A percentile compares a stretch with the other conserved stretches of the same genome.
These are phyloP conservation scores for Tillus elongatus DNA, from an alignment of 2,888 invertebrate species.

Conservation along the genomic window DNA sequence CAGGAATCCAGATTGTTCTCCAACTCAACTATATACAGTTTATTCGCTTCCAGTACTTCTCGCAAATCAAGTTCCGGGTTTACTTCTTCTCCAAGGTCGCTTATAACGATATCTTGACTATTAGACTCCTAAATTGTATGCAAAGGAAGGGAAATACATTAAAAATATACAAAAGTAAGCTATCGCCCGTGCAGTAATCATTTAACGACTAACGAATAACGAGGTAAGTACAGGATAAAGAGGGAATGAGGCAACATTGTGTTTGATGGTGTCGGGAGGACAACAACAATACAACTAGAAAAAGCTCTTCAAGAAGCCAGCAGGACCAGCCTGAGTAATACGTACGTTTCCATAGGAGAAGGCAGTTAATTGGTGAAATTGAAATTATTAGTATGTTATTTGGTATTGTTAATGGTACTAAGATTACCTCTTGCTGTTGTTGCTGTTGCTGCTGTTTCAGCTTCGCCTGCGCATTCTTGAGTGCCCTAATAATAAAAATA, in stretches of 20 bases:
- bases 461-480: slow-evolving; percentile 85
- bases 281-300: slow-evolving; percentile 57
- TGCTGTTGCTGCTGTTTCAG: slow-evolving; percentile 75
- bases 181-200: too few relatives aligned
- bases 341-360: slow-evolving; percentile 21
- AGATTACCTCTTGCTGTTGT: slow-evolving; percentile 56
- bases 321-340: slow-evolving; percentile 71
- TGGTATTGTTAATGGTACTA: slow-evolving; percentile 11
- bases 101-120: slow-evolving; percentile 18
- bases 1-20: slow-evolving; percentile 48
- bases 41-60: slow-evolving; percentile 24
- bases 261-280: slow-evolving; percentile 22
- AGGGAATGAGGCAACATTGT: slow-evolving; percentile 40
- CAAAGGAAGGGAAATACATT: slow-evolving; percentile 18
- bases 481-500: slow-evolving; percentile 56
- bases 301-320: slow-evolving; percentile 91
- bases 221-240: neutral
- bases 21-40: slow-evolving; percentile 37
- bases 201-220: slow-evolving; percentile 8
- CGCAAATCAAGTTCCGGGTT: slow-evolving; percentile 21
- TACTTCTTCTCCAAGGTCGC: slow-evolving; percentile 20
- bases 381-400: slow-evolving; percentile 14
- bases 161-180: slow-evolving; percentile 14
- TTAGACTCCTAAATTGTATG: slow-evolving; percentile 16
- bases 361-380: slow-evolving; percentile 21